Percentiles rank a stretch among this genome's conserved stretches.
phyloP scores from a whole-genome alignment of 2,888 invertebrate species.

The Agriopis aurantiaria region DNA sequence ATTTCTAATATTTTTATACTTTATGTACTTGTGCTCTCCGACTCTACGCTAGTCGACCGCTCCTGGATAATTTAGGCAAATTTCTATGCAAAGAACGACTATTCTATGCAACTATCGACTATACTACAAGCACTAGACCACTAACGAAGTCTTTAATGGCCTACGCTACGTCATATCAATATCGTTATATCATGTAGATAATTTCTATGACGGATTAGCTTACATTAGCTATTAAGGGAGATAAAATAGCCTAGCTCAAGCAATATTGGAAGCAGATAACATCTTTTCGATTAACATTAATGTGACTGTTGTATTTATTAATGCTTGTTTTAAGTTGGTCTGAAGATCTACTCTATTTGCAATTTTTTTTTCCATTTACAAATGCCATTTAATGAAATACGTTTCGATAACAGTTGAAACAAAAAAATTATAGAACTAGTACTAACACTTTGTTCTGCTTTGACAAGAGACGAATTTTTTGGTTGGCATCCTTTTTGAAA shows the following conservation, averaged over 20 bases:
- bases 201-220: neutral
- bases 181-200: neutral
- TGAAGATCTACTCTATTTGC: neutral
- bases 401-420: too few species aligned
- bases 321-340: neutral
- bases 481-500: too few species aligned
- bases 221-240: neutral
- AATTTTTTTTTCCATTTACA: too few species aligned
- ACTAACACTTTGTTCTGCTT: too few species aligned
- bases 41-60: neutral
- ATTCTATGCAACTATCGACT: neutral
- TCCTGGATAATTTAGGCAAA: neutral
- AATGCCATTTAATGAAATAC: too few species aligned
- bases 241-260: neutral
- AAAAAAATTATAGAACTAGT: too few species aligned
- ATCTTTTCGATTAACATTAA: constrained; percentile 4
- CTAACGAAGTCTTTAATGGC: neutral
- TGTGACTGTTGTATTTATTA: neutral
- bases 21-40: neutral
- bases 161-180: neutral
- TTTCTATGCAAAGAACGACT: neutral
- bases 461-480: too few species aligned
- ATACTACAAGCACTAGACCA: neutral
- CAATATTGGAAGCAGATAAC: constrained; percentile 5
- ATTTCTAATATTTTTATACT: too few species aligned